Percentiles rank a stretch among this genome's conserved stretches.
These are phyloP conservation scores for Mastomys natalensis DNA, from an alignment of 2,113 vertebrate species.

Conservation along the genomic window DNA sequence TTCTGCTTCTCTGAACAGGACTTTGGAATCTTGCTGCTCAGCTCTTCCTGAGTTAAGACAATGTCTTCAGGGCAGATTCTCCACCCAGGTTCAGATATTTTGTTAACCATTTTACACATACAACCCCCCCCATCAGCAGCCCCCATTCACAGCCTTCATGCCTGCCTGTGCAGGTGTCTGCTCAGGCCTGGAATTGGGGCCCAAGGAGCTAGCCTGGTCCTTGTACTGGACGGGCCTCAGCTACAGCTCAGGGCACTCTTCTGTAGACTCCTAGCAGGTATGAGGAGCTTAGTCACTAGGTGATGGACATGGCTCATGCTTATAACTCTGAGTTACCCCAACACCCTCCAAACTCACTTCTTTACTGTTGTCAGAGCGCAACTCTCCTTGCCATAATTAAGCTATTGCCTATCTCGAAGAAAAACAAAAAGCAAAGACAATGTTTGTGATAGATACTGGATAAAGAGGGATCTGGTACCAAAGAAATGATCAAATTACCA, in stretches of 20 bases:
- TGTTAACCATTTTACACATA: neutral
- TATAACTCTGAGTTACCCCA: neutral
- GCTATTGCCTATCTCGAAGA: neutral
- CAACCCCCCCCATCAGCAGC: too few species aligned
- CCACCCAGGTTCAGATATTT: neutral
- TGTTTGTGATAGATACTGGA: neutral
- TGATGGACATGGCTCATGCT: neutral
- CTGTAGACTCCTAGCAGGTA: neutral
- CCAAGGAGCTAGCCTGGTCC: neutral
- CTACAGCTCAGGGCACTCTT: neutral
- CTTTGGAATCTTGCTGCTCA: neutral
- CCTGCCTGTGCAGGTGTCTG: neutral
- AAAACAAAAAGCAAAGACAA: slow-evolving; percentile 4
- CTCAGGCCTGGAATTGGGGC: neutral
- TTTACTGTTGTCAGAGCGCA: neutral
- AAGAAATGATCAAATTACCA: neutral
- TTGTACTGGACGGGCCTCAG: rapidly evolving
- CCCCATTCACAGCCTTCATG: rapidly evolving
- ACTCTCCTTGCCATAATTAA: neutral
- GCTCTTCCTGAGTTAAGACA: neutral
- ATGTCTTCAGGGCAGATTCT: neutral
- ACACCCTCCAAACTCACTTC: neutral
- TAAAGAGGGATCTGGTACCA: neutral
- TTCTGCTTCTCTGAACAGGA: neutral
- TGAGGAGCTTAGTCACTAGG: neutral